Evolutionary conservation across 2,888 invertebrate genomes (phyloP).

Genomic region (Tanytarsus gracilentus): DNA sequence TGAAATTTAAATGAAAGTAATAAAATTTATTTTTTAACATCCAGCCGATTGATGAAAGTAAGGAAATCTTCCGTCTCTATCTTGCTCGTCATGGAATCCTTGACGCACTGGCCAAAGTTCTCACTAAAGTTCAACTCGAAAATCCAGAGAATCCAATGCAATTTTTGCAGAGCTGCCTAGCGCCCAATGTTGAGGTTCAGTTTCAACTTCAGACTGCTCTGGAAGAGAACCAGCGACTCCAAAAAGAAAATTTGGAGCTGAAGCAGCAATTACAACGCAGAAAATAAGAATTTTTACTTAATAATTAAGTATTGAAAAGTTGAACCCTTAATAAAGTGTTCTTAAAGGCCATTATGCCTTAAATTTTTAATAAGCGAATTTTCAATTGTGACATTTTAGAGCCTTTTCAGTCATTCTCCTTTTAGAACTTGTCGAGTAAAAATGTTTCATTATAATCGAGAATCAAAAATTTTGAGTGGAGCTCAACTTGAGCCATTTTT

Average conservation of each 20-base stretch:
- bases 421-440: background rate
- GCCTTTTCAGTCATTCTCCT: background rate
- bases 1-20: background rate
- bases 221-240: background rate
- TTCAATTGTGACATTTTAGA: background rate
- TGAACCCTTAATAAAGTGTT: no score
- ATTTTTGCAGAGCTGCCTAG: background rate
- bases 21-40: background rate
- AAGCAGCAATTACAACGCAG: constrained; percentile 1
- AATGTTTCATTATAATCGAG: constrained; percentile 5
- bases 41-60: constrained; percentile 15
- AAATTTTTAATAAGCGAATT: background rate
- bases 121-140: constrained; percentile 1
- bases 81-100: constrained; percentile 8
- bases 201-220: no score
- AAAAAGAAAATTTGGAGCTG: constrained; percentile 9
- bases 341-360: no score
- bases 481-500: background rate
- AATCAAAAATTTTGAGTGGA: constrained; percentile 1
- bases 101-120: constrained; percentile 10
- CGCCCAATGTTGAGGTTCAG: background rate
- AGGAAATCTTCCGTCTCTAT: constrained; percentile 11
- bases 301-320: no score
- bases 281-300: no score
- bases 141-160: constrained; percentile 12